Base-by-base conservation (phyloP, 2,888 invertebrate species). In the Incurvaria masculella region DNA sequence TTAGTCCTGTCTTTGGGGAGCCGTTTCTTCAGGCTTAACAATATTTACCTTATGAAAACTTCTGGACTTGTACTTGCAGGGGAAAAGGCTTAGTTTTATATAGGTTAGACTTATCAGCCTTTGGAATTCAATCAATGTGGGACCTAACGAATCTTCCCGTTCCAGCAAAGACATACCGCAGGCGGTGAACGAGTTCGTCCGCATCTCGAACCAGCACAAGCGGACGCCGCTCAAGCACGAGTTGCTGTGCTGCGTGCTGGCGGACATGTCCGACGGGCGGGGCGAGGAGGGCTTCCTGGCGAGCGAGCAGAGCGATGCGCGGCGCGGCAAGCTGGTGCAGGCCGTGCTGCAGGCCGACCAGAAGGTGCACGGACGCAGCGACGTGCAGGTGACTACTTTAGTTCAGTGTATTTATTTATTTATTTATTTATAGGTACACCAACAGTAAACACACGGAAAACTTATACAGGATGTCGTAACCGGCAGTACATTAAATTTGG, bases 211-310 rank as follows among this genome's bases (percentile, higher is more conserved):
- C 1, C 70, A 74, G 41, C 81, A 84, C 59, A 79, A 74, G 46
- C 82, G 80, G 54, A 84, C 86, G 0, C 88, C 88, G 0, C 61
- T 86, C 10, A 84, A 85, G 57, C 81, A 85, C 53, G 87, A 87
- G 63, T 53, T 89, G 1, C 58, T 87, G 3, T 69, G 69, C 49
- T 64, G 60, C 42, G 64, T 78, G 46, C 52, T 76, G 11, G 51
- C 46, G 6, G 46, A 58, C 4, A 66, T 5, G 23, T 10, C 23
- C 50, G 73, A 74, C 6, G 72, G 69, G 0, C 57, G 61, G 0
- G 57, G 65, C 0, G 76, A 74, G 43, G 72, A 71, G 0, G 61
- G 56, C 21, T 73, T 72, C 55, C 42, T 69, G 1, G 59, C 49
- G 2, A 65, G 64, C 38, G 72, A 71, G 55, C 66, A 62, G 47